Evolutionary conservation across 2,797 vertebrate species (phyloP).

Genomic region (Syndactyla subalaris): DNA sequence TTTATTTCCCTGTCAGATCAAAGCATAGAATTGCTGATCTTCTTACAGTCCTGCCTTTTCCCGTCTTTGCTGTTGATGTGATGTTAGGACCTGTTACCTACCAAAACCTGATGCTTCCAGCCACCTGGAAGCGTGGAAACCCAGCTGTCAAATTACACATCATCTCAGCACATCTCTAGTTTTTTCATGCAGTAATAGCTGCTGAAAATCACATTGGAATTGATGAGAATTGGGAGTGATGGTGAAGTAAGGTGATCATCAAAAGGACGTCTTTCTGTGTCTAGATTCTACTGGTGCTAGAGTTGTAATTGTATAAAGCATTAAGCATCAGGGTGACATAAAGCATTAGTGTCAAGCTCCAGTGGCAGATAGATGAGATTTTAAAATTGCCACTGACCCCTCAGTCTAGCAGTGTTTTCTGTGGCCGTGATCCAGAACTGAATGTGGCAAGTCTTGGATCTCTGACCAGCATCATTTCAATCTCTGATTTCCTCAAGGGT

Average conservation of each 20-base stretch:
- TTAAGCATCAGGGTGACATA: not conserved
- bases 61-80: not conserved
- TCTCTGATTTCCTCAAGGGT: constrained; percentile 15
- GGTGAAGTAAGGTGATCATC: not conserved
- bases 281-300: not conserved
- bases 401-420: not conserved
- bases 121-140: not conserved
- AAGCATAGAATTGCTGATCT: constrained; percentile 25
- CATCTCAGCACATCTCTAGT: not conserved
- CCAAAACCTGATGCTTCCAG: not conserved
- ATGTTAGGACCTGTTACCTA: not conserved
- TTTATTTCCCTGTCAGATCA: constrained; percentile 39
- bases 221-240: not conserved
- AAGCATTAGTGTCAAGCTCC: not conserved
- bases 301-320: not conserved
- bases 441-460: not conserved
- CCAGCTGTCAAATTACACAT: not conserved
- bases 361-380: not conserved
- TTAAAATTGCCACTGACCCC: not conserved
- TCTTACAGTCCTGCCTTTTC: constrained; percentile 14
- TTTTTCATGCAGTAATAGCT: not conserved
- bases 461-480: not conserved
- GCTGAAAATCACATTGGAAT: not conserved
- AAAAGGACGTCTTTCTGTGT: not conserved
- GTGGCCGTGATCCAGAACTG: not conserved